Evolutionary conservation across 37 sponge, comb jelly and placozoan genomes (phyloP), one percentile per base, ranked within the genome.

Genomic region (Haliclona indistincta): DNA sequence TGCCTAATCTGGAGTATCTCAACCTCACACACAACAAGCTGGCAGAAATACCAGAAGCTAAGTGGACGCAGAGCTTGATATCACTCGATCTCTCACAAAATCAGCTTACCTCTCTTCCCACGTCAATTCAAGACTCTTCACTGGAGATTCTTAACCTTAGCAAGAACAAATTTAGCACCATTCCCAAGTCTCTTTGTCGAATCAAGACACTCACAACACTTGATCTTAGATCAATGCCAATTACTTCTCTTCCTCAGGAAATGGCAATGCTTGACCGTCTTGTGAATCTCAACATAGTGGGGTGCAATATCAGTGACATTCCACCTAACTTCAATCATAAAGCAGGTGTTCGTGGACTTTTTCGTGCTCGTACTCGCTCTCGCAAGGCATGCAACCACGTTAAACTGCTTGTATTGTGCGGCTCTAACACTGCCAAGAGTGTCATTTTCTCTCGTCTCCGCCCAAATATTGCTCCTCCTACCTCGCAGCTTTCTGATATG

Each of bases 1-100:
- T 91, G 20, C 87, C 83, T 0, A 86, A 82, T 68, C 71, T 91
- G 33, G 87, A 91, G 71, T 67, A 77, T 25, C 80, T 91, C 10
- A 68, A 56, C 52, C 47, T 91, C 26, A 80, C 70, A 1, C 82
- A 85, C 39, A 91, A 91, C 52, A 29, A 58, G 13, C 45, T 91
- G 3, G 56, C 38, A 38, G 87, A 91, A 44, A 58, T 91, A 15
- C 87, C 83, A 0, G 78, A 81, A 41, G 17, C 73, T 15, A 54
- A 64, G 8, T 91, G 92, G 92, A 65, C 83, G 26, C 71, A 73
- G 0, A 62, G 78, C 1, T 75, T 91, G 29, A 71, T 78, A 20
- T 56, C 51, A 8, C 75, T 91, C 26, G 81, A 91, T 56, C 83
- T 91, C 39, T 58, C 80, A 23, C 43, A 66, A n/a, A 91, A 91